Evolutionary conservation across 2,113 vertebrate genomes (phyloP).

Genomic region (Strix aluco): DNA sequence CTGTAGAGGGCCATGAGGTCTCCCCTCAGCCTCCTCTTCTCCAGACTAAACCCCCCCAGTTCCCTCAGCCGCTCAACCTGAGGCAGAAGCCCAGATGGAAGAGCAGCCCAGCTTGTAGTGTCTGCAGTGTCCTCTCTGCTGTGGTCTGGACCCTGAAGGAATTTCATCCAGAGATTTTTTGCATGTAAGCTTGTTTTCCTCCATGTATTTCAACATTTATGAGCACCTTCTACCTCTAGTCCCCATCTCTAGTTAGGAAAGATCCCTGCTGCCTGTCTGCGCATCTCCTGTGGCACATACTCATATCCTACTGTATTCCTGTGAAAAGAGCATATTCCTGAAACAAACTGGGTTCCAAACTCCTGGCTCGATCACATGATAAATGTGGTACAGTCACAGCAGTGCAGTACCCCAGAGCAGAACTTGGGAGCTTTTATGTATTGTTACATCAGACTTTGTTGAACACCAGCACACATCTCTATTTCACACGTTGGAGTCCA

Average conservation of each 20-base stretch:
- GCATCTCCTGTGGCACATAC: rapidly evolving
- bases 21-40: too few relatives aligned
- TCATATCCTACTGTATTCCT: background rate
- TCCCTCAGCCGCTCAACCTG: too few relatives aligned
- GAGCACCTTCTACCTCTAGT: background rate
- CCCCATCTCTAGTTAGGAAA: background rate
- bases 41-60: too few relatives aligned
- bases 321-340: background rate
- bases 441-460: background rate
- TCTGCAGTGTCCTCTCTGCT: background rate
- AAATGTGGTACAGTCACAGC: background rate
- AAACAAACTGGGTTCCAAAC: background rate
- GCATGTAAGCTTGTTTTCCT: background rate
- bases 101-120: background rate
- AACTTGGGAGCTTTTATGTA: background rate
- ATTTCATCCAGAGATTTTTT: background rate
- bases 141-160: background rate
- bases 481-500: background rate
- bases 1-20: too few relatives aligned
- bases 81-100: background rate
- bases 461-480: background rate
- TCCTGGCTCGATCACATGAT: rapidly evolving
- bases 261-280: background rate
- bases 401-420: background rate
- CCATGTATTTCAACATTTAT: background rate